Percentiles rank a stretch among this genome's conserved stretches.
phyloP scores from a whole-genome alignment of 2,797 vertebrate genomes.

The Pelochelys cantorii region DNA sequence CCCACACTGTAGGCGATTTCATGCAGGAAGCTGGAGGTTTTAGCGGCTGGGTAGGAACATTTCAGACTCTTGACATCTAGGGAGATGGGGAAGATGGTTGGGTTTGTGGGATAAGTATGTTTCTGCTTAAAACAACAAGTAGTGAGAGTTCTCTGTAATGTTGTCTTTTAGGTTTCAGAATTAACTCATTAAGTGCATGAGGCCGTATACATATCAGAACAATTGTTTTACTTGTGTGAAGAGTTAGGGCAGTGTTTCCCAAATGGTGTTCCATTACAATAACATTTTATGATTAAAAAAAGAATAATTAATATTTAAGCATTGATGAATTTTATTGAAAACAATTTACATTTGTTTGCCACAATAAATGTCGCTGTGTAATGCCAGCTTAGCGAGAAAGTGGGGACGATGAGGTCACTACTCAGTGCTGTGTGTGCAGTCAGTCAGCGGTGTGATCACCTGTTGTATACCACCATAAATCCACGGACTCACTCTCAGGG shows the following conservation, averaged over 20 bases:
- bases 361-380: too few species aligned
- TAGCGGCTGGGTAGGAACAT: not conserved
- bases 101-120: not conserved
- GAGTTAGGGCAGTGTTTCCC: not conserved
- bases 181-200: not conserved
- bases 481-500: too few species aligned
- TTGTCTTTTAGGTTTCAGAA: not conserved
- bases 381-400: too few species aligned
- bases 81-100: not conserved
- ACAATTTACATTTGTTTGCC: too few species aligned
- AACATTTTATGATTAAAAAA: too few species aligned
- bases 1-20: not conserved
- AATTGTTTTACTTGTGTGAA: rapidly evolving
- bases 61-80: rapidly evolving
- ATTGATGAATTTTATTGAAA: too few species aligned
- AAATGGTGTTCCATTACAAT: too few species aligned
- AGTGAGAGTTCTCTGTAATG: not conserved
- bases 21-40: not conserved
- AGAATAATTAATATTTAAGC: too few species aligned
- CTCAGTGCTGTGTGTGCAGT: too few species aligned
- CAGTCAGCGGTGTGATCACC: too few species aligned
- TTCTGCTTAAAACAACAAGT: not conserved
- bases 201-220: rapidly evolving
- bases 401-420: too few species aligned
- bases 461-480: too few species aligned